These are phyloP conservation scores for Dicentrarchus labrax DNA, from an alignment of 2,113 vertebrate genomes.

Conservation along the genomic window DNA sequence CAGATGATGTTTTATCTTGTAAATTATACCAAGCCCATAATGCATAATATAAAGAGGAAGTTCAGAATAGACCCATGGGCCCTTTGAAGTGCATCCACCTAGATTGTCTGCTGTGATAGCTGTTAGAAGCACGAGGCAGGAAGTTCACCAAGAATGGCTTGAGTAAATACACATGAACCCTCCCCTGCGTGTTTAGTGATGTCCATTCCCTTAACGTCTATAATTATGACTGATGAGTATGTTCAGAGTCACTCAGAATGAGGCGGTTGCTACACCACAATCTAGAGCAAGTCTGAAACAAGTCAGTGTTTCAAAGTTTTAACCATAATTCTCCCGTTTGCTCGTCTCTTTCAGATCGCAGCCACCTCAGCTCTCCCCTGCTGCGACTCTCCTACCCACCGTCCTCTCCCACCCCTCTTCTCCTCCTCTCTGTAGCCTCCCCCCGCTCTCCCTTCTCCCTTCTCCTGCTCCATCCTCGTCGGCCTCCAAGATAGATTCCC, in stretches of 20 bases:
- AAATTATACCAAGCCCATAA: background rate
- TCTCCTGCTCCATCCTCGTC: conserved; percentile 68
- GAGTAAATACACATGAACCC: background rate
- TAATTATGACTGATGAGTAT: too few species aligned
- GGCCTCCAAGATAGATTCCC: conserved; percentile 98
- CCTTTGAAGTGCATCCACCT: conserved; percentile 1
- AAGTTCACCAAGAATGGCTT: conserved; percentile 4
- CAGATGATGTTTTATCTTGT: background rate
- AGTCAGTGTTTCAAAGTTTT: background rate
- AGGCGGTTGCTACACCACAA: background rate
- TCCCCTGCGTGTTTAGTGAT: background rate
- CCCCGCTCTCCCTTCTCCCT: conserved; percentile 42
- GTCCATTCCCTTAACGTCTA: background rate
- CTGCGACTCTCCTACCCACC: conserved; percentile 50
- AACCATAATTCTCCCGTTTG: background rate
- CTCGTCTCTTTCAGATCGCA: conserved; percentile 37
- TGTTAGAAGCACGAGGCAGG: conserved; percentile 13
- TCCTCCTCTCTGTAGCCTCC: conserved; percentile 37
- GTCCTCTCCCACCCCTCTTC: conserved; percentile 38
- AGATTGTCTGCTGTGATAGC: conserved; percentile 2
- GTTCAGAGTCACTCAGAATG: background rate
- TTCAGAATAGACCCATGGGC: background rate
- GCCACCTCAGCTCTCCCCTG: conserved; percentile 46
- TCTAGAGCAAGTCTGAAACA: background rate
- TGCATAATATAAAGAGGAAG: background rate